These are phyloP conservation scores for Umimayanthus kanabou DNA, from an alignment of 92 coral and sea anemone species.

Conservation along the genomic window DNA sequence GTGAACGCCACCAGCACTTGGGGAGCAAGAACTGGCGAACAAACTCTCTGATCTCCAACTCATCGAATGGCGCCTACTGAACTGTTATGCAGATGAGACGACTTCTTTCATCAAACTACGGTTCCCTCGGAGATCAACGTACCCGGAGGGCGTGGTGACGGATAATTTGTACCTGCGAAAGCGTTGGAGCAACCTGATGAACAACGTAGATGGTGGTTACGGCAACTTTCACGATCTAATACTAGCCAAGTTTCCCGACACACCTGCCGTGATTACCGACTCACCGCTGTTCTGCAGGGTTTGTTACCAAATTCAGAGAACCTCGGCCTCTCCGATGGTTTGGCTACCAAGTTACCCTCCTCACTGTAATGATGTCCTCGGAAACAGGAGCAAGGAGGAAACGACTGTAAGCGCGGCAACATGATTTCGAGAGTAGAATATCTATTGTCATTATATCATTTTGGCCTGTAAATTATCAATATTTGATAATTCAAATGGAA, in stretches of 20 bases:
- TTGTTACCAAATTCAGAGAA: no score
- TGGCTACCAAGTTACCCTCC: no score
- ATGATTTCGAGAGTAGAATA: no score
- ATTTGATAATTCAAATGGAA: no score
- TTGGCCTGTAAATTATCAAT: no score
- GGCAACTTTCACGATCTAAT: constrained; percentile 25
- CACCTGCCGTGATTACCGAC: background rate
- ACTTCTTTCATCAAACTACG: background rate
- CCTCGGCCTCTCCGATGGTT: no score
- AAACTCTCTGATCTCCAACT: background rate
- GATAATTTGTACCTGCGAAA: background rate
- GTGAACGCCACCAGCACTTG: background rate
- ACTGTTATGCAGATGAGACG: no score
- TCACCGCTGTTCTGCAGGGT: constrained; percentile 6
- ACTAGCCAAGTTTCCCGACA: background rate
- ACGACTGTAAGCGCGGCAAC: no score
- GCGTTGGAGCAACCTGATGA: background rate
- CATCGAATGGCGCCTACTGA: background rate
- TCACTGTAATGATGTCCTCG: no score
- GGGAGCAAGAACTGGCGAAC: background rate
- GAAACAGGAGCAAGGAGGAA: no score
- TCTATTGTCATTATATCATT: no score
- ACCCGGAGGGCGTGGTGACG: background rate
- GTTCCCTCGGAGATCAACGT: background rate
- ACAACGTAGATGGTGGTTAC: constrained; percentile 20